phyloP scores from a whole-genome alignment of 2,797 vertebrate genomes.

The Avahi laniger region DNA sequence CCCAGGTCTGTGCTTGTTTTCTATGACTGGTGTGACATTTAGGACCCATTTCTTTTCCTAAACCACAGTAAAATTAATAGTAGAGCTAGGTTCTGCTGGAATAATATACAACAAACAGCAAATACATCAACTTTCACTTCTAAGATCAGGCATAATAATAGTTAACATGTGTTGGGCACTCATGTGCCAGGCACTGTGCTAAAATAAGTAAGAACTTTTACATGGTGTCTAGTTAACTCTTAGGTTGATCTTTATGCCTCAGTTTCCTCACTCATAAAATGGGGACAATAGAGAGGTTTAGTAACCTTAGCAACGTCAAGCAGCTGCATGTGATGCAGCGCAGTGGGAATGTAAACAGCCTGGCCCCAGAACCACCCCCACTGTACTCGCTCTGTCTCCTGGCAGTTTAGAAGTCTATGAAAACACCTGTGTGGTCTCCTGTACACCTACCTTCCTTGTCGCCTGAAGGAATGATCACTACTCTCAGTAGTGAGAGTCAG shows the following conservation, averaged over 20 bases:
- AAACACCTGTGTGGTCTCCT: background rate
- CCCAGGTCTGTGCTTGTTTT: background rate
- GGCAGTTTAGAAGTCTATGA: background rate
- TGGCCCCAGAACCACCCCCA: background rate
- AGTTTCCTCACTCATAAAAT: background rate
- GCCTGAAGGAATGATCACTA: background rate
- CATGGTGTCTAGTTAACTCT: background rate
- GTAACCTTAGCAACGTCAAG: background rate
- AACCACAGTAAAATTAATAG: background rate
- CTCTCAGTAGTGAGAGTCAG: background rate
- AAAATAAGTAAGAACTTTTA: background rate
- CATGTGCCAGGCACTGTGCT: background rate
- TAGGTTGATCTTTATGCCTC: background rate
- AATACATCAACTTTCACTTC: background rate
- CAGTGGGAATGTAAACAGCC: background rate
- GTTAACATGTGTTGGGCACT: background rate
- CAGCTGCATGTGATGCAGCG: background rate
- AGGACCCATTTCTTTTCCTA: background rate
- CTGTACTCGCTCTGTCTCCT: accelerated
- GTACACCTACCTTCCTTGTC: background rate
- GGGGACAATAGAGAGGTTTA: background rate
- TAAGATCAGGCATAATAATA: background rate
- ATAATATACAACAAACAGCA: background rate
- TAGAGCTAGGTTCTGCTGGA: background rate
- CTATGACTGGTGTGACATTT: background rate